Evolutionary conservation across 2,797 vertebrate species (phyloP).

Genomic region (Sebastes wilsoni): DNA sequence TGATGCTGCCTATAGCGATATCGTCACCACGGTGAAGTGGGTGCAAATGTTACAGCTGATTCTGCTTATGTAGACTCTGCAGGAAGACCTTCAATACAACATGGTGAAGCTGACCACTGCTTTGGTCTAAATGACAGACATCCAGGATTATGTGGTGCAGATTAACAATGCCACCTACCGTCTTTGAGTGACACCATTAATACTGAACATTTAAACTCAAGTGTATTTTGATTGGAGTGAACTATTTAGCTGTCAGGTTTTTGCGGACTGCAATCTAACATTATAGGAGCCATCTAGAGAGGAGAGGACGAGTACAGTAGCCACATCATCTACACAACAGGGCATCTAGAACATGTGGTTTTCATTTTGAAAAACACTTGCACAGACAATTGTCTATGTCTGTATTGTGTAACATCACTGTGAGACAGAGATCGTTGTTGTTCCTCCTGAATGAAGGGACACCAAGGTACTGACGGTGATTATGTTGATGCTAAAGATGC

Average conservation of each 20-base stretch:
- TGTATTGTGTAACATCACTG: neutral
- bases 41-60: slow-evolving; percentile 23
- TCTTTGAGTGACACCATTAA: slow-evolving; percentile 20
- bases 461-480: neutral
- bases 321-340: neutral
- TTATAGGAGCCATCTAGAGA: neutral
- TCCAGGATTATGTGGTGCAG: neutral
- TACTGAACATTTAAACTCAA: slow-evolving; percentile 3
- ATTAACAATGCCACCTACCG: neutral
- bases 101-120: neutral
- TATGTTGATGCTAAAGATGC: neutral
- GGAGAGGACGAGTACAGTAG: neutral
- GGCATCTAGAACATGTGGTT: neutral
- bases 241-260: neutral
- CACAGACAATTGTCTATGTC: slow-evolving; percentile 13
- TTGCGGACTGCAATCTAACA: fast-evolving
- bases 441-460: neutral
- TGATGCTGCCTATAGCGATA: slow-evolving; percentile 35
- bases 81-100: neutral
- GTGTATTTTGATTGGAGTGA: slow-evolving; percentile 6
- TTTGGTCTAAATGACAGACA: neutral
- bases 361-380: slow-evolving; percentile 21
- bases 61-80: neutral
- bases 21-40: slow-evolving; percentile 3
- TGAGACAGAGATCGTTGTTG: neutral